These are phyloP conservation scores for Cosmia pyralina DNA, from an alignment of 2,888 invertebrate species.

Conservation along the genomic window DNA sequence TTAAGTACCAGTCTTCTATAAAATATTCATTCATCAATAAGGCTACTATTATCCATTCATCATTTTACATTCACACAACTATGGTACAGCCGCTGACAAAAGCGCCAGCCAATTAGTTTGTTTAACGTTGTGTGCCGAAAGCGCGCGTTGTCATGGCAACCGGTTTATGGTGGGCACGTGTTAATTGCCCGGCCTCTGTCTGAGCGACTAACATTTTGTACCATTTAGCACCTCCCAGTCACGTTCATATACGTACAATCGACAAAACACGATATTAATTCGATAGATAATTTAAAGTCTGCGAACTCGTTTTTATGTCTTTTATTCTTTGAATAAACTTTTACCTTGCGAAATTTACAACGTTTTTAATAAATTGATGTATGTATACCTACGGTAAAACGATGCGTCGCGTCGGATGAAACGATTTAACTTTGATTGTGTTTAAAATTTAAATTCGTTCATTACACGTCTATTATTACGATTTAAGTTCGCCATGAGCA, in stretches of 20 bases:
- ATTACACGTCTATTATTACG: constrained; percentile 51
- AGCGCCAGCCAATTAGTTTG: constrained; percentile 84
- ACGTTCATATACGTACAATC: constrained; percentile 48
- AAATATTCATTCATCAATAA: constrained; percentile 70
- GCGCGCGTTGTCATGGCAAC: constrained; percentile 78
- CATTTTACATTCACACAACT: constrained; percentile 62
- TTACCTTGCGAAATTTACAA: constrained; percentile 17
- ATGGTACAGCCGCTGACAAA: constrained; percentile 75
- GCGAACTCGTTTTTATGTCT: constrained; percentile 20
- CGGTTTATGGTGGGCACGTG: constrained; percentile 76
- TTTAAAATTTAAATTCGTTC: constrained; percentile 54
- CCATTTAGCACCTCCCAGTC: constrained; percentile 77
- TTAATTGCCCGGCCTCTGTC: constrained; percentile 80
- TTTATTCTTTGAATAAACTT: constrained; percentile 29
- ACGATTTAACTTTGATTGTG: constrained; percentile 52
- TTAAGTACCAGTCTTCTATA: constrained; percentile 49
- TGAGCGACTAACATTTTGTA: constrained; percentile 78
- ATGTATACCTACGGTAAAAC: constrained; percentile 32
- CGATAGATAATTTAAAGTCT: constrained; percentile 43
- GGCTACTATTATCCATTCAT: constrained; percentile 60
- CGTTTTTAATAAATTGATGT: constrained; percentile 41
- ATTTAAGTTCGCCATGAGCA: constrained; percentile 48
- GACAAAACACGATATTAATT: constrained; percentile 52
- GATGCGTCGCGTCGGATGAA: constrained; percentile 31
- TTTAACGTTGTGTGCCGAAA: constrained; percentile 79